A percentile compares a stretch with the other conserved stretches of the same genome.
These are phyloP conservation scores for Acronicta aceris DNA, from an alignment of 2,888 invertebrate genomes.

Conservation along the genomic window DNA sequence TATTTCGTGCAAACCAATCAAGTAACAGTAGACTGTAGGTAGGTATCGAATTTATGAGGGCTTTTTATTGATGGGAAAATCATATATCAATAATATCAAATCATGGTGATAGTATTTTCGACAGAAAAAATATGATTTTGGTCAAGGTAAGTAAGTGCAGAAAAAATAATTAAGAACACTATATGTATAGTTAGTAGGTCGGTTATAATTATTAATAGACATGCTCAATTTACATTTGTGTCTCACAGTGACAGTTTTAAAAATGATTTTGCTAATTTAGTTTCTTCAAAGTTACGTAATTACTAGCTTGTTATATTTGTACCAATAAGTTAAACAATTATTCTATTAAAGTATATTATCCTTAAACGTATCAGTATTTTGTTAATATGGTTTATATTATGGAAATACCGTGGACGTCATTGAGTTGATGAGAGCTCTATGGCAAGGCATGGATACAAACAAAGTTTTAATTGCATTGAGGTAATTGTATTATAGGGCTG, in stretches of 20 bases:
- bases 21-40: neutral
- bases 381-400: slow-evolving; percentile 43
- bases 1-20: neutral
- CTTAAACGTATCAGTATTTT: slow-evolving; percentile 41
- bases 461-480: slow-evolving; percentile 21
- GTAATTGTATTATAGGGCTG: slow-evolving; percentile 13
- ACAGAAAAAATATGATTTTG: too few relatives aligned
- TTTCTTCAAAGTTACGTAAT: neutral
- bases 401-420: slow-evolving; percentile 58
- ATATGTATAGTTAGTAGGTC: too few relatives aligned
- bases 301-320: too few relatives aligned
- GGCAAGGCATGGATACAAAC: slow-evolving; percentile 15
- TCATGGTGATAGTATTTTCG: too few relatives aligned
- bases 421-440: slow-evolving; percentile 4
- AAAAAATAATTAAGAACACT: too few relatives aligned
- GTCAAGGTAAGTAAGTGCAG: too few relatives aligned
- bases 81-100: neutral
- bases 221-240: neutral
- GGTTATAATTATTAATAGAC: neutral
- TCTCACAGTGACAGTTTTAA: too few relatives aligned
- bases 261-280: too few relatives aligned
- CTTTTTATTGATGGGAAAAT: neutral
- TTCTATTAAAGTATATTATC: slow-evolving; percentile 31
- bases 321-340: slow-evolving; percentile 26
- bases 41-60: too few relatives aligned